These are phyloP conservation scores for Ericerus pela DNA, from an alignment of 1,140 invertebrate species.

Conservation along the genomic window DNA sequence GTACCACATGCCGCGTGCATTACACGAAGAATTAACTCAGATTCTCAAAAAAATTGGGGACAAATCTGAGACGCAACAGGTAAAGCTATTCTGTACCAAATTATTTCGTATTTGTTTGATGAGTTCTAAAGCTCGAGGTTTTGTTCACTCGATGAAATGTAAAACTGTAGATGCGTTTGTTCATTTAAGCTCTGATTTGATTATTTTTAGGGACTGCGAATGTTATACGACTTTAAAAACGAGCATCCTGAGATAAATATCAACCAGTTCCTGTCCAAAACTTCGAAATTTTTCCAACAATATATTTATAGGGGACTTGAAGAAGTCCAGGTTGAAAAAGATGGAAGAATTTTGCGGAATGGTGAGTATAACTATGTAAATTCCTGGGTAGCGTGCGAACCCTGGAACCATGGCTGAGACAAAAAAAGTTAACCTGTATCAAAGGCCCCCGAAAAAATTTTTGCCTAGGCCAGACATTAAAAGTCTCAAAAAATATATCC, in stretches of 20 bases:
- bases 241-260: conserved; percentile 81
- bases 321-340: conserved; percentile 44
- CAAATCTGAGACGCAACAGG: conserved; percentile 71
- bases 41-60: conserved; percentile 87
- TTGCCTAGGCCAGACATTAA: neutral
- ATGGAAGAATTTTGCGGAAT: neutral
- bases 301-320: conserved; percentile 77
- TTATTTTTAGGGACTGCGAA: conserved; percentile 48
- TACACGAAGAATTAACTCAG: conserved; percentile 69
- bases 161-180: too few relatives aligned
- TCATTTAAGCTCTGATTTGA: too few relatives aligned
- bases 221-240: conserved; percentile 79
- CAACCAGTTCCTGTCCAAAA: conserved; percentile 75
- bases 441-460: too few relatives aligned
- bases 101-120: too few relatives aligned
- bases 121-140: too few relatives aligned
- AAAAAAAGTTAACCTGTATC: too few relatives aligned
- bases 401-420: too few relatives aligned
- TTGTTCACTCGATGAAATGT: too few relatives aligned
- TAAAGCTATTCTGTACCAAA: too few relatives aligned
- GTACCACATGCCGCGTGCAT: conserved; percentile 42
- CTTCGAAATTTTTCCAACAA: conserved; percentile 80
- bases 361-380: too few relatives aligned
- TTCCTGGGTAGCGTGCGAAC: too few relatives aligned
- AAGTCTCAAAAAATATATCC: too few relatives aligned